Evolutionary conservation across 2,797 vertebrate genomes (phyloP).

Genomic region (Melanogrammus aeglefinus): DNA sequence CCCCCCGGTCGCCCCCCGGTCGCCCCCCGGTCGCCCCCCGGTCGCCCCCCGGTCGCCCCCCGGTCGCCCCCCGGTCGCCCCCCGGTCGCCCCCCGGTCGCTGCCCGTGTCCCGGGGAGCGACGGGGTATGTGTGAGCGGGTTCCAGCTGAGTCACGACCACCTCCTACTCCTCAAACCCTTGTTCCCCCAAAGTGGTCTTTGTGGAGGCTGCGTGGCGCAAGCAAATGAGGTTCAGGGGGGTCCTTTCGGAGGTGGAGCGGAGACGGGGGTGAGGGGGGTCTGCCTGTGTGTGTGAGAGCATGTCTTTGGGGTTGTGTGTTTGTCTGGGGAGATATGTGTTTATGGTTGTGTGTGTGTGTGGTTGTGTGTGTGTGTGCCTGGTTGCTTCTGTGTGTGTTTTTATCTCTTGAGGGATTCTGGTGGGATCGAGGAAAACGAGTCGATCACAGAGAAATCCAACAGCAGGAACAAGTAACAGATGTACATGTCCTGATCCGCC

Average conservation of each 20-base stretch:
- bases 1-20: too few relatives aligned
- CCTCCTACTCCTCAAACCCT: not conserved
- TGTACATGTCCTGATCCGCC: too few relatives aligned
- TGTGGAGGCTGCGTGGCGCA: slow-evolving; percentile 35
- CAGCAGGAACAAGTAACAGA: not conserved
- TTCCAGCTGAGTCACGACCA: not conserved
- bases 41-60: too few relatives aligned
- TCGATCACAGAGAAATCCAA: not conserved
- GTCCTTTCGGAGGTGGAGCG: too few relatives aligned
- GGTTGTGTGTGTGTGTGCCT: too few relatives aligned
- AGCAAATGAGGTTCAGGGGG: slow-evolving; percentile 56
- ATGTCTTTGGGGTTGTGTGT: slow-evolving; percentile 2
- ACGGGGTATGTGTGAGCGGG: not conserved
- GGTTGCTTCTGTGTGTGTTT: not conserved
- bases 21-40: too few relatives aligned
- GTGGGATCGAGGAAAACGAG: not conserved
- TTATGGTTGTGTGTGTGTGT: not conserved
- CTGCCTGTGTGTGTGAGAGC: slow-evolving; percentile 19
- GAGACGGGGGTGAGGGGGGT: not conserved
- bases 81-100: too few relatives aligned
- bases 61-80: too few relatives aligned
- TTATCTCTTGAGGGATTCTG: not conserved
- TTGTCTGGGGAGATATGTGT: not conserved
- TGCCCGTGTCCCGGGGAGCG: too few relatives aligned
- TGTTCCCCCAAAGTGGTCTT: not conserved